Percentiles rank a stretch among this genome's conserved stretches.
These are phyloP conservation scores for Sebastolobus alascanus DNA, from an alignment of 2,797 vertebrate species.

Conservation along the genomic window DNA sequence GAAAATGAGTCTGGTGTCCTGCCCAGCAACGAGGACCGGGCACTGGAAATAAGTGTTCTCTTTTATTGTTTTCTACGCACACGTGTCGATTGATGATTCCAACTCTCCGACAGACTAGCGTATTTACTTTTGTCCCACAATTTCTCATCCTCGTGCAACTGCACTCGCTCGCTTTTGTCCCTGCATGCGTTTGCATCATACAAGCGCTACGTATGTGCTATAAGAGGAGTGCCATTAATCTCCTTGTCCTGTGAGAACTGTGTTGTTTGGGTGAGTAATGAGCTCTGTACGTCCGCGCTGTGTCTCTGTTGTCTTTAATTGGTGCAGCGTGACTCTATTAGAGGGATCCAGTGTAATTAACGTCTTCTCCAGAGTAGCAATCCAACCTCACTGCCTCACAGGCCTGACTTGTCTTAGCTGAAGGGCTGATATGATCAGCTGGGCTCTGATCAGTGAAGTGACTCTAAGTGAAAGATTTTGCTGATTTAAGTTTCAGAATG, in stretches of 20 bases:
- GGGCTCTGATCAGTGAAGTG: constrained; percentile 24
- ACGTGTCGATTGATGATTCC: not conserved
- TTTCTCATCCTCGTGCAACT: constrained; percentile 14
- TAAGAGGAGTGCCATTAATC: constrained; percentile 74
- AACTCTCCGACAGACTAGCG: not conserved
- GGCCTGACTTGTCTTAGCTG: constrained; percentile 28
- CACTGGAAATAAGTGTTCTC: constrained; percentile 17
- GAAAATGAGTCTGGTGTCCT: constrained; percentile 50
- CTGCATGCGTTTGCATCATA: constrained; percentile 32
- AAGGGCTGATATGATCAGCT: constrained; percentile 42
- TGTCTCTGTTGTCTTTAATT: constrained; percentile 80
- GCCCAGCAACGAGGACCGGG: constrained; percentile 10
- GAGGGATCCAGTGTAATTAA: constrained; percentile 75
- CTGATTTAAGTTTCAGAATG: not conserved
- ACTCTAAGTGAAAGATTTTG: constrained; percentile 6
- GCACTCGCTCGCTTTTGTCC: not conserved
- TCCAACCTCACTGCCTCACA: constrained; percentile 18
- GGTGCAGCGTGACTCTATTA: constrained; percentile 76
- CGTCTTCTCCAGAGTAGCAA: constrained; percentile 35
- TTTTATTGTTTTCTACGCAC: constrained; percentile 21
- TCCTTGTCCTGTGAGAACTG: constrained; percentile 63
- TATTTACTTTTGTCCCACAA: not conserved
- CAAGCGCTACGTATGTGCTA: constrained; percentile 35
- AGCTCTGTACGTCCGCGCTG: constrained; percentile 64
- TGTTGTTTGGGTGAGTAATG: constrained; percentile 80